These are phyloP conservation scores for Agrochola litura DNA, from an alignment of 2,888 invertebrate species.

Conservation along the genomic window DNA sequence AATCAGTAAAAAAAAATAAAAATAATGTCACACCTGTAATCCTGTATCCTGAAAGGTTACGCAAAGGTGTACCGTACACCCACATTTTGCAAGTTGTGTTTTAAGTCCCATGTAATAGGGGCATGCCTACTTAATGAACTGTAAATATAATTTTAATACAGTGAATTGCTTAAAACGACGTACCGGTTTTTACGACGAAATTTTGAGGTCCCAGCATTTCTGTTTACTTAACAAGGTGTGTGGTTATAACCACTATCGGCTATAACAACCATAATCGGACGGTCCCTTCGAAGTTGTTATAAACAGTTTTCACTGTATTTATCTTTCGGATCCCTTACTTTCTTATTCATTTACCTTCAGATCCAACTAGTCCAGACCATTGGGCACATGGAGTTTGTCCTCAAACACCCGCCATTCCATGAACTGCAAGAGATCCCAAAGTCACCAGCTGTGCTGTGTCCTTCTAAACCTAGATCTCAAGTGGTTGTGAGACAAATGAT, in stretches of 20 bases:
- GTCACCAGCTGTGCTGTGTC: slow-evolving; percentile 94
- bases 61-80: neutral
- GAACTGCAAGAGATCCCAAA: slow-evolving; percentile 91
- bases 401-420: slow-evolving; percentile 93
- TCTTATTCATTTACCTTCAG: slow-evolving; percentile 65
- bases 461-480: slow-evolving; percentile 91
- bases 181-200: too few relatives aligned
- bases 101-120: neutral
- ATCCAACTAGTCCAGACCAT: slow-evolving; percentile 96
- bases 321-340: neutral
- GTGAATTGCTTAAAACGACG: too few relatives aligned
- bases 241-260: too few relatives aligned
- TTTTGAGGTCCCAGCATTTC: too few relatives aligned
- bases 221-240: too few relatives aligned
- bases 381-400: slow-evolving; percentile 96
- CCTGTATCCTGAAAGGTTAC: neutral
- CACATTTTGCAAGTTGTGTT: neutral
- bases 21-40: neutral
- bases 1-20: neutral
- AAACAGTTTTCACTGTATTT: neutral
- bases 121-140: neutral
- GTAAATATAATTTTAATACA: neutral
- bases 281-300: too few relatives aligned
- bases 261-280: too few relatives aligned
- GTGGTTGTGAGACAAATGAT: slow-evolving; percentile 92